A percentile compares a stretch with the other conserved stretches of the same genome.
These are phyloP conservation scores for Hemibagrus guttatus DNA, from an alignment of 2,797 vertebrate species.

Conservation along the genomic window DNA sequence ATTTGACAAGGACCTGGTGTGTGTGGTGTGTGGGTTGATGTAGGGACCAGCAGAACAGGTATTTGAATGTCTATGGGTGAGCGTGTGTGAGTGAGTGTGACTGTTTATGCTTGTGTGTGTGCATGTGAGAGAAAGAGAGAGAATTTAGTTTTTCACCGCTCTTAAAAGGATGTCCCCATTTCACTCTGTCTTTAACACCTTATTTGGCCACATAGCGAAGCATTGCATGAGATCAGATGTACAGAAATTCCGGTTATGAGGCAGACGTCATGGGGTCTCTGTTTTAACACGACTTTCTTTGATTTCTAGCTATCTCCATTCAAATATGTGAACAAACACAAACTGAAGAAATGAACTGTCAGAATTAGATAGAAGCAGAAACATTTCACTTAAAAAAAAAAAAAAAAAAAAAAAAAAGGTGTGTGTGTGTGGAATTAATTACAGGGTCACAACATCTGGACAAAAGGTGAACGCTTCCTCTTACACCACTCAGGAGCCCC, in stretches of 20 bases:
- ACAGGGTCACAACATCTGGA: background rate
- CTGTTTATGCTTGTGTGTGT: background rate
- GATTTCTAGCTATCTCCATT: background rate
- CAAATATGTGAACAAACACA: background rate
- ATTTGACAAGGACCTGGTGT: background rate
- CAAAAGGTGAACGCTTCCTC: too few relatives aligned
- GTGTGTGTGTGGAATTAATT: background rate
- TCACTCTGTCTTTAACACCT: slow-evolving; percentile 20
- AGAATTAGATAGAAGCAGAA: background rate
- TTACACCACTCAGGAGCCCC: background rate
- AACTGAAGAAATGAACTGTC: background rate
- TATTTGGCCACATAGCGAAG: slow-evolving; percentile 24
- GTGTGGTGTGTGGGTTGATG: background rate
- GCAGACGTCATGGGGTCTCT: background rate
- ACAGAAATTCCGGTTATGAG: slow-evolving; percentile 23
- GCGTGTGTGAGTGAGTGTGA: background rate
- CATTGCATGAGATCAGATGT: slow-evolving; percentile 18
- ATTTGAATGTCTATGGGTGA: background rate
- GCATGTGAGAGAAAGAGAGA: background rate
- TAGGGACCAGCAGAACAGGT: background rate
- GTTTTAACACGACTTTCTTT: background rate
- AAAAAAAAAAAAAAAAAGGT: too few relatives aligned
- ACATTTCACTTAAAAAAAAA: background rate
- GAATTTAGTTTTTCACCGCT: slow-evolving; percentile 2
- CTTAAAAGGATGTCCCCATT: background rate